Base-by-base conservation (phyloP, 2,113 vertebrate species). In the Chascanopsetta lugubris region DNA sequence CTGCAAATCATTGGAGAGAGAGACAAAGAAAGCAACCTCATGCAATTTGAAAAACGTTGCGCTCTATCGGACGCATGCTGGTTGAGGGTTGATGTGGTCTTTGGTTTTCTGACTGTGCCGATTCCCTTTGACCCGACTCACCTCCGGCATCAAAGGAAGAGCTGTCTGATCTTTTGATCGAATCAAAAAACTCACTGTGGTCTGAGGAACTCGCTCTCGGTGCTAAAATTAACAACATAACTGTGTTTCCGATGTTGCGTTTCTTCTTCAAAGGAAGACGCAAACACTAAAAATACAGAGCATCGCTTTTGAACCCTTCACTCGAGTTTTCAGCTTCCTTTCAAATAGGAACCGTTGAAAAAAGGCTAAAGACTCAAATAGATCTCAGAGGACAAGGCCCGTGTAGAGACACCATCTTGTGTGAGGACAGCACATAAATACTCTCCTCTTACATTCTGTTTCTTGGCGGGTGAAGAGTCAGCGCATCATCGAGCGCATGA, bases 171-270 rank as follows among this genome's bases (percentile, higher is more conserved):
- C n/a, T 32, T 43, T 38, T 45, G 15, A 17, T 50, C 3, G 26
- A 58, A 34, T 6, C 20, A 15, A n/a, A 57, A 1, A 42, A 53
- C 2, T 11, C 8, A 43, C 20, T 34, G 1, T 18, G 18, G n/a
- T 46, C n/a, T 18, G 3, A 43, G 13, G 8, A 34, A 8, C n/a
- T 5, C 36, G 22, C 22, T 27, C n/a, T 45, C n/a, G n/a, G n/a
- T 34, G 53, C 34, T 58, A 58, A 53, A 51, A 29, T 38, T 13
- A 65, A 13, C 40, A 17, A 38, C 36, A 38, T 10, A 18, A 17
- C n/a, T 18, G 17, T 6, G 40, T n/a, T 42, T 42, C n/a, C n/a
- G 18, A 42, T n/a, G 40, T 42, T 42, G 40, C 18, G 5, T 17
- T 40, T 40, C n/a, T n/a, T n/a, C n/a, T 5, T 6, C 40, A 7